Percentiles rank a stretch among this genome's conserved stretches.
Evolutionary conservation across 2,888 invertebrate species (phyloP).

Genomic region (Heteromyza rotundicornis): DNA sequence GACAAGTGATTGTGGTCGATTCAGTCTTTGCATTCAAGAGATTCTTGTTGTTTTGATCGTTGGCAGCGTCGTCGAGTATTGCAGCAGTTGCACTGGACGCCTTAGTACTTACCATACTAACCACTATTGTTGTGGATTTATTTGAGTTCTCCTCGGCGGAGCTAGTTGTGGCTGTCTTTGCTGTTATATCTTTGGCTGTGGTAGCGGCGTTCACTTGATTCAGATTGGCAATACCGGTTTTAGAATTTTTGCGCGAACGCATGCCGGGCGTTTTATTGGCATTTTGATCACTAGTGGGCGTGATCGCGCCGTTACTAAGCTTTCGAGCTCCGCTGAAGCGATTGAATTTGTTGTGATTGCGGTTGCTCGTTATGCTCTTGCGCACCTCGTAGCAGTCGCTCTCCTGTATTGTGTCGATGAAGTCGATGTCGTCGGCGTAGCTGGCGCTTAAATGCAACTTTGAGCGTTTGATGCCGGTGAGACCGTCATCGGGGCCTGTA

Average conservation of each 20-base stretch:
- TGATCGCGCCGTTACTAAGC: slow-evolving; percentile 29
- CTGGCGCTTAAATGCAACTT: slow-evolving; percentile 73
- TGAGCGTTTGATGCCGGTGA: slow-evolving; percentile 74
- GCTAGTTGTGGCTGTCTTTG: slow-evolving; percentile 20
- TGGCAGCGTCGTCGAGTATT: slow-evolving; percentile 25
- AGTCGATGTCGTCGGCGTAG: slow-evolving; percentile 71
- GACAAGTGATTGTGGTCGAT: slow-evolving; percentile 14
- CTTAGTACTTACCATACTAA: slow-evolving; percentile 54
- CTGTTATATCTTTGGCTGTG: slow-evolving; percentile 5
- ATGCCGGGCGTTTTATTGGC: slow-evolving; percentile 40
- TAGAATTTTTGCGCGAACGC: slow-evolving; percentile 59
- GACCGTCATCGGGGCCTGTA: slow-evolving; percentile 83
- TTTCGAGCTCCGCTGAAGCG: slow-evolving; percentile 37
- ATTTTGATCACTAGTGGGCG: slow-evolving; percentile 46
- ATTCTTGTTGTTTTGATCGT: slow-evolving; percentile 55
- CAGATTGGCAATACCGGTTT: slow-evolving; percentile 46
- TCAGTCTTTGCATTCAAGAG: slow-evolving; percentile 43
- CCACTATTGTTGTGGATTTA: slow-evolving; percentile 56
- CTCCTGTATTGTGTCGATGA: slow-evolving; percentile 69
- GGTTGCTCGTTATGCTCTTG: slow-evolving; percentile 46
- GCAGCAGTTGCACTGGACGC: slow-evolving; percentile 15
- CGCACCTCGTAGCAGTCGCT: slow-evolving; percentile 57
- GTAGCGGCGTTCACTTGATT: slow-evolving; percentile 19
- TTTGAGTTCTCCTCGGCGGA: slow-evolving; percentile 30
- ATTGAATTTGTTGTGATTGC: slow-evolving; percentile 53